Base-by-base conservation (phyloP, 2,113 vertebrate species). In the Rhagologus leucostigma region DNA sequence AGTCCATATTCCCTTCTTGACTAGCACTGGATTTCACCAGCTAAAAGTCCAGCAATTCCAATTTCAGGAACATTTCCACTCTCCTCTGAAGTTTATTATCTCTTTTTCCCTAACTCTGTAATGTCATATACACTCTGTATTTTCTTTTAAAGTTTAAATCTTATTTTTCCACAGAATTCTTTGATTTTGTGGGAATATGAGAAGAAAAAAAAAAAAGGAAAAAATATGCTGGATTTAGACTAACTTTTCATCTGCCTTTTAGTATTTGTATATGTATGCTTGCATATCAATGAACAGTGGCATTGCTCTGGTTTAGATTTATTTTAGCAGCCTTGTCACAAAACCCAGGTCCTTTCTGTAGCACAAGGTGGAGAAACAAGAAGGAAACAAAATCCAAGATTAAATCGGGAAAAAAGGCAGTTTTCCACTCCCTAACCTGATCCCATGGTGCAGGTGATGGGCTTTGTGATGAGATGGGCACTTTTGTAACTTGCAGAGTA, bases 71-170 rank as follows among this genome's bases (percentile, higher is more conserved):
- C 30, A 50, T 19, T 75, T 85, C 42, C 30, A 33, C 1, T 2
- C 20, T 63, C 55, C 15, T 19, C 9, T 62, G 8, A 22, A 62
- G 11, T 44, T 64, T 2, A 26, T n/a, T 23, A 12, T 37, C 13
- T 53, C 4, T 33, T 53, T 32, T 44, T 5, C 1, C n/a, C n/a
- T 37, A 29, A 18, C 7, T 71, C 39, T 17, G 7, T 24, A 55
- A 29, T 14, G 10, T 9, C 4, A 2, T 3, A 12, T 1, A 6
- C 11, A 37, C 5, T 6, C 3, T 3, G 23, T 4, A 30, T 27
- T 16, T 20, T 35, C 15, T 27, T 42, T 22, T 47, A 18, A 50
- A 71, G 7, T 23, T 87, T 5, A 12, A 47, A 33, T 44, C n/a
- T 49, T 49, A 22, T 3, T 76, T 84, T 55, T 46, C n/a, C 29